phyloP scores from a whole-genome alignment of 2,113 vertebrate genomes.

The Oryzias celebensis region DNA sequence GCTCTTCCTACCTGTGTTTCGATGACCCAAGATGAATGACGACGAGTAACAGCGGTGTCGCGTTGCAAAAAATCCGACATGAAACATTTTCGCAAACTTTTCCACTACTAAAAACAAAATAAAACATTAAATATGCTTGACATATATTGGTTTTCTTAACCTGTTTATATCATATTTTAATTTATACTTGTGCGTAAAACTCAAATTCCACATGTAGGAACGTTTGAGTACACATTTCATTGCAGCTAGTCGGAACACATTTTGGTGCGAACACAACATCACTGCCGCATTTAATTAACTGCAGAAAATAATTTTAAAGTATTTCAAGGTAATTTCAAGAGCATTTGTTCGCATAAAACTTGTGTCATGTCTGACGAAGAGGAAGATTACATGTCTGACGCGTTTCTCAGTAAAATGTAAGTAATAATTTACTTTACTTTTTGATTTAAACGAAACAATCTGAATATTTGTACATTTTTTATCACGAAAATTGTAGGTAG shows the following conservation, averaged over 20 bases:
- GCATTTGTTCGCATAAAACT: background rate
- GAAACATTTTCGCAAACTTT: conserved; percentile 13
- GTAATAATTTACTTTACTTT: conserved; percentile 24
- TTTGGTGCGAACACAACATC: conserved; percentile 39
- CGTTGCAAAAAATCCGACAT: conserved; percentile 34
- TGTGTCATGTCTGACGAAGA: conserved; percentile 81
- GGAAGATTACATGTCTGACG: conserved; percentile 96
- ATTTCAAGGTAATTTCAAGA: too few species aligned
- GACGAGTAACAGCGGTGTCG: conserved; percentile 47
- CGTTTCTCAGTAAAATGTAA: conserved; percentile 85
- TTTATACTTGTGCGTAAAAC: too few species aligned
- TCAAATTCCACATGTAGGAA: conserved; percentile 4
- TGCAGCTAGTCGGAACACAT: conserved; percentile 36
- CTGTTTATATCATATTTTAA: too few species aligned
- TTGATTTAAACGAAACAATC: background rate
- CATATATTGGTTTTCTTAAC: too few species aligned
- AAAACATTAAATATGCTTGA: background rate
- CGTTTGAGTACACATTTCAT: fast-evolving
- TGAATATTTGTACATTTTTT: too few species aligned
- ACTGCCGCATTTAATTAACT: background rate
- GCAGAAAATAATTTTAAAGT: background rate
- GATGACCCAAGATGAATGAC: conserved; percentile 56
- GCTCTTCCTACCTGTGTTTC: conserved; percentile 47
- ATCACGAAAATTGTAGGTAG: too few species aligned
- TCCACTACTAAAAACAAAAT: background rate